These are phyloP conservation scores for Tiphia femorata DNA, from an alignment of 2,888 invertebrate species.

Conservation along the genomic window DNA sequence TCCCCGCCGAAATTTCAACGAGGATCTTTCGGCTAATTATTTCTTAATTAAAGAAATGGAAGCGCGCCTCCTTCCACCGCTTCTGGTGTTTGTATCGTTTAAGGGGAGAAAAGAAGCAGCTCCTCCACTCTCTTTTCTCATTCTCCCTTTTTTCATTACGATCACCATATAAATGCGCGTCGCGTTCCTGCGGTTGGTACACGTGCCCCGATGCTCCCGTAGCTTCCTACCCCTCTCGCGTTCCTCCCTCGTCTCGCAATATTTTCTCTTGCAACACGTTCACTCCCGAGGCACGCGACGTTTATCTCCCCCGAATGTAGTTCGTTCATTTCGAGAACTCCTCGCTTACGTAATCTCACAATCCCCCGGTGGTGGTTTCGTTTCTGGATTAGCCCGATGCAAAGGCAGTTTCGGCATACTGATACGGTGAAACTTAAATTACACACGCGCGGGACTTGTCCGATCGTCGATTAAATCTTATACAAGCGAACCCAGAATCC, in stretches of 20 bases:
- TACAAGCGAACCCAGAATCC: slow-evolving; percentile 24
- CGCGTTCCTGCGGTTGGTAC: neutral
- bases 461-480: slow-evolving; percentile 47
- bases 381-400: slow-evolving; percentile 37
- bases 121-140: neutral
- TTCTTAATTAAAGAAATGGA: slow-evolving; percentile 51
- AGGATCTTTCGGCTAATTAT: slow-evolving; percentile 48
- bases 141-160: slow-evolving; percentile 8
- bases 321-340: slow-evolving; percentile 43
- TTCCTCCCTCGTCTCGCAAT: neutral
- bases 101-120: neutral
- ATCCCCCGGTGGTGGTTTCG: slow-evolving; percentile 36
- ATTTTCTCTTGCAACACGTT: neutral
- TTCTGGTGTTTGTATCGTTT: neutral
- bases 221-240: neutral
- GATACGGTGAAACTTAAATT: slow-evolving; percentile 54
- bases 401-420: slow-evolving; percentile 30
- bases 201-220: neutral
- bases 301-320: slow-evolving; percentile 27
- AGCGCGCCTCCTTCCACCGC: slow-evolving; percentile 9
- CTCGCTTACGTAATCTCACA: slow-evolving; percentile 50
- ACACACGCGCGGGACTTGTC: slow-evolving; percentile 40
- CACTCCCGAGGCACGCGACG: slow-evolving; percentile 5
- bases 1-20: slow-evolving; percentile 29
- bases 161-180: neutral